These are phyloP conservation scores for Climacteris rufus DNA, from an alignment of 2,113 vertebrate genomes.

Conservation along the genomic window DNA sequence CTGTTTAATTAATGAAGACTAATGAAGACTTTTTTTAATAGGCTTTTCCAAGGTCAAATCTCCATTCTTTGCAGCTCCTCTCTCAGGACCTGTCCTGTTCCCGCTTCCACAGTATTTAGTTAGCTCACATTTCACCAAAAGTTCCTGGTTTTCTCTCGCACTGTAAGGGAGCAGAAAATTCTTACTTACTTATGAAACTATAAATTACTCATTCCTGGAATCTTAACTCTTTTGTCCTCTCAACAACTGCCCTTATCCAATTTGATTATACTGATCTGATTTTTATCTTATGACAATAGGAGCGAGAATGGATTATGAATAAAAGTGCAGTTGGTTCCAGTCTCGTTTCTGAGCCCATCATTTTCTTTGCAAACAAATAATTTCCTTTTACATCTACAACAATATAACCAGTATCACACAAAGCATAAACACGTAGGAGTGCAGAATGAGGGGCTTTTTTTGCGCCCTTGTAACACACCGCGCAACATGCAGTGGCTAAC, in stretches of 20 bases:
- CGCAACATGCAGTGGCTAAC: neutral
- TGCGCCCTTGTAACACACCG: neutral
- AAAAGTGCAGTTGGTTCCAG: neutral
- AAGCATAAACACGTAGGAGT: rapidly evolving
- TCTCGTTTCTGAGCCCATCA: neutral
- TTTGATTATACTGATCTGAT: slow-evolving; percentile 51
- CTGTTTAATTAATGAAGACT: slow-evolving; percentile 32
- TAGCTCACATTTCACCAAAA: slow-evolving; percentile 32
- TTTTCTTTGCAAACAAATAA: slow-evolving; percentile 17
- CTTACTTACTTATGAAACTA: slow-evolving; percentile 44
- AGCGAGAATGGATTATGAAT: slow-evolving; percentile 26
- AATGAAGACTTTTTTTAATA: neutral
- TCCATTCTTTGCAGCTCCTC: neutral
- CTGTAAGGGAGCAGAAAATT: slow-evolving; percentile 31
- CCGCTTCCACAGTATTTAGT: neutral
- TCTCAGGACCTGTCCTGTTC: neutral
- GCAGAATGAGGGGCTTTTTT: neutral
- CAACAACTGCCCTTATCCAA: slow-evolving; percentile 49
- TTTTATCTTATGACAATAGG: slow-evolving; percentile 54
- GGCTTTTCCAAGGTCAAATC: neutral
- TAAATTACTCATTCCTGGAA: slow-evolving; percentile 40
- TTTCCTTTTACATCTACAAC: neutral
- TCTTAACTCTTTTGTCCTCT: slow-evolving; percentile 51
- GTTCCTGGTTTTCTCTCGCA: neutral
- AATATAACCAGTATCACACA: neutral